Evolutionary conservation across 2,797 vertebrate genomes (phyloP).

Genomic region (Crax fasciolata): DNA sequence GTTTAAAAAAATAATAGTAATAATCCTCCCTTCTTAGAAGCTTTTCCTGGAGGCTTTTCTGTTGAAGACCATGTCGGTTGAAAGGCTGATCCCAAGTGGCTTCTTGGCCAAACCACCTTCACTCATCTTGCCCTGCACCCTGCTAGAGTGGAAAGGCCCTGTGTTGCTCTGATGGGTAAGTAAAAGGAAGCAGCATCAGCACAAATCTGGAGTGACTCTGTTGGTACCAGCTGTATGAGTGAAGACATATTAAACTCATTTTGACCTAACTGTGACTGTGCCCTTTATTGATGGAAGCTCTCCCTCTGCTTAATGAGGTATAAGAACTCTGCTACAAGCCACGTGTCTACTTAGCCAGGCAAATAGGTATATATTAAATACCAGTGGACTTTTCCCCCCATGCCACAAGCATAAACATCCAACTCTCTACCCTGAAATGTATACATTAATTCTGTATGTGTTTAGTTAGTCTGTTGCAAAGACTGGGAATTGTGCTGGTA

Average conservation of each 20-base stretch:
- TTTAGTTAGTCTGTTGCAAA: background rate
- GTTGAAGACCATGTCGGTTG: background rate
- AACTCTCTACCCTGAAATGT: background rate
- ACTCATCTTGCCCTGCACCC: background rate
- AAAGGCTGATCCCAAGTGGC: background rate
- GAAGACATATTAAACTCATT: background rate
- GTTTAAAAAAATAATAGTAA: accelerated
- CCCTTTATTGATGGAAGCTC: background rate
- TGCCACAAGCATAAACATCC: background rate
- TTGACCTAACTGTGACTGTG: background rate
- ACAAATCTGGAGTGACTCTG: background rate
- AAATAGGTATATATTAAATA: constrained; percentile 29
- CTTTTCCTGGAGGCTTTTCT: background rate
- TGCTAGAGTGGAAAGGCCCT: accelerated
- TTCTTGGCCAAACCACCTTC: background rate
- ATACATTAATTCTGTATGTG: background rate
- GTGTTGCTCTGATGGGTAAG: background rate
- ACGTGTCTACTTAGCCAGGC: background rate
- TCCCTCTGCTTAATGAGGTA: background rate
- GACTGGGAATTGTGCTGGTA: background rate
- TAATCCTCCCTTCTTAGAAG: background rate
- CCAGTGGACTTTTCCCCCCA: background rate
- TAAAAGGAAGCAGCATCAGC: background rate
- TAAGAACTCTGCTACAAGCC: background rate
- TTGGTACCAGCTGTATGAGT: background rate